Conservation (phyloP, 2,888 invertebrate species). For the Eumacrocentrus americanus region DNA sequence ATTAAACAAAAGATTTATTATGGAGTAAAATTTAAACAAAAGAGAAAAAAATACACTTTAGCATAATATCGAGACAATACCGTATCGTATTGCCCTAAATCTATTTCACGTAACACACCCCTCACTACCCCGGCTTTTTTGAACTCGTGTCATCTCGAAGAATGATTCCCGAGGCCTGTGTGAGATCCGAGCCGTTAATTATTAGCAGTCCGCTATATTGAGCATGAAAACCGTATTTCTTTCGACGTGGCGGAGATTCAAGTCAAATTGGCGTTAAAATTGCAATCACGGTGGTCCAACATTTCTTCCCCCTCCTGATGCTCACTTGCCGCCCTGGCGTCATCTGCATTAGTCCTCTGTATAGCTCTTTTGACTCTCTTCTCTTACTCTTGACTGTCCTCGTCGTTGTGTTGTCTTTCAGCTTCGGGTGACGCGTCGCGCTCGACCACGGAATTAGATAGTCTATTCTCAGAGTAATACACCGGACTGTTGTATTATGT, state of each 20-base stretch:
- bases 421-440: conserved; percentile 5
- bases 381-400: conserved; percentile 3
- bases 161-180: neutral
- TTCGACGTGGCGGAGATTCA: conserved; percentile 54
- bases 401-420: neutral
- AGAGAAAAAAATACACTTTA: no score
- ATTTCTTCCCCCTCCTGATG: conserved; percentile 28
- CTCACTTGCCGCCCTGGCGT: conserved; percentile 1
- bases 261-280: conserved; percentile 62
- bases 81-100: no score
- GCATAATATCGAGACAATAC: no score
- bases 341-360: conserved; percentile 17
- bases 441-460: conserved; percentile 52
- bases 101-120: no score
- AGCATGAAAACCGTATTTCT: conserved; percentile 59
- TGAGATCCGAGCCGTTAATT: conserved; percentile 51
- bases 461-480: no score
- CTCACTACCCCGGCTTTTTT: no score
- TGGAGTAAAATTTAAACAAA: no score
- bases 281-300: conserved; percentile 60
- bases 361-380: conserved; percentile 25
- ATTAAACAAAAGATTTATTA: no score
- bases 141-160: neutral
- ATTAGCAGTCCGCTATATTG: conserved; percentile 56
- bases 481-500: no score